Evolutionary conservation across 2,797 vertebrate species (phyloP).

Genomic region (Trematomus bernacchii): DNA sequence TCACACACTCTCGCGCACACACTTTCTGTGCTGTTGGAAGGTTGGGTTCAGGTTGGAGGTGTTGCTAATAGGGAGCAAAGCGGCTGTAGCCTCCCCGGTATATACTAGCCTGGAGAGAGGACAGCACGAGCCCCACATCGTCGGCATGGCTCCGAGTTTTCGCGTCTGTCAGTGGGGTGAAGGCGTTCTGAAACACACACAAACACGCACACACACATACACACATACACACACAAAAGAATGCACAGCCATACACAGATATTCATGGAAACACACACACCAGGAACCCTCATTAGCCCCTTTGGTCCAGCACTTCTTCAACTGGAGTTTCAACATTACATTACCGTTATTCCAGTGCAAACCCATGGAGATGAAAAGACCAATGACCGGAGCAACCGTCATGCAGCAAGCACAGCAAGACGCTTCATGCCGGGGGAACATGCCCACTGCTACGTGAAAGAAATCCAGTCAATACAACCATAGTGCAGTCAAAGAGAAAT

Average conservation of each 20-base stretch:
- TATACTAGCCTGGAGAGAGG: slow-evolving; percentile 99
- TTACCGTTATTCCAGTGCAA: slow-evolving; percentile 63
- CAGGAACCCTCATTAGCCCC: slow-evolving; percentile 38
- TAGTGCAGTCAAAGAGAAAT: slow-evolving; percentile 31
- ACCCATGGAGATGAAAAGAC: slow-evolving; percentile 63
- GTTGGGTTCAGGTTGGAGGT: slow-evolving; percentile 51
- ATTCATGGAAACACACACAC: slow-evolving; percentile 17
- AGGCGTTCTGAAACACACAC: slow-evolving; percentile 94
- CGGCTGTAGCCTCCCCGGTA: slow-evolving; percentile 99
- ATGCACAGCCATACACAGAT: slow-evolving; percentile 9
- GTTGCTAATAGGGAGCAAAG: slow-evolving; percentile 95
- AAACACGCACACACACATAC: slow-evolving; percentile 56
- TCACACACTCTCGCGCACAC: slow-evolving; percentile 43
- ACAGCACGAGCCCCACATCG: slow-evolving; percentile 98
- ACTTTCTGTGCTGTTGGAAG: slow-evolving; percentile 80
- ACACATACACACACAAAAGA: slow-evolving; percentile 54
- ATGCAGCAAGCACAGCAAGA: slow-evolving; percentile 82
- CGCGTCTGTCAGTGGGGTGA: slow-evolving; percentile 98
- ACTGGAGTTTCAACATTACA: slow-evolving; percentile 45
- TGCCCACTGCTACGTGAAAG: slow-evolving; percentile 70
- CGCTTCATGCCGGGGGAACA: slow-evolving; percentile 76
- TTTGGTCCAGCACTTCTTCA: slow-evolving; percentile 21
- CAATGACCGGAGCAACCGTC: slow-evolving; percentile 70
- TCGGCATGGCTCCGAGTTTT: slow-evolving; percentile 98
- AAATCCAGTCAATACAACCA: slow-evolving; percentile 60